Evolutionary conservation across 2,888 invertebrate genomes (phyloP).

Genomic region (Mesochorus sp.): DNA sequence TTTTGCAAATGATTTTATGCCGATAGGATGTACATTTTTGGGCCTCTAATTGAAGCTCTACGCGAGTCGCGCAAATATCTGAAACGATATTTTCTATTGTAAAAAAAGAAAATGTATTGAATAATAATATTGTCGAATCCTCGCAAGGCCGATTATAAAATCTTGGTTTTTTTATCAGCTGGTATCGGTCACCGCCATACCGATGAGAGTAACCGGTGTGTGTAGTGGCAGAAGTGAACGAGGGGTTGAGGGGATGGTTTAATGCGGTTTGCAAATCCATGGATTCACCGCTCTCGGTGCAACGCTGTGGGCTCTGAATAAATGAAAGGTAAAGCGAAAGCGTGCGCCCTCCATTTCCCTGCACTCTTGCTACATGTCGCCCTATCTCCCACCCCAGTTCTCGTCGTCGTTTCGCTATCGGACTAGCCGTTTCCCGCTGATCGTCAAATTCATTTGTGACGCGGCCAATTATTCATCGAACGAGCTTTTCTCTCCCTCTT

Average conservation of each 20-base stretch:
- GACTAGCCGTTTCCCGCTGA: slow-evolving; percentile 71
- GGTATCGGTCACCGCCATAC: neutral
- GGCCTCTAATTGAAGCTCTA: too few relatives aligned
- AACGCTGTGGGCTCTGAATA: slow-evolving; percentile 73
- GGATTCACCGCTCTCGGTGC: slow-evolving; percentile 67
- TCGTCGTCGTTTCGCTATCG: slow-evolving; percentile 44
- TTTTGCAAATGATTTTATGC: too few relatives aligned
- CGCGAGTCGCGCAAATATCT: too few relatives aligned
- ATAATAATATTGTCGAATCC: too few relatives aligned
- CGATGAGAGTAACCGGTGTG: neutral
- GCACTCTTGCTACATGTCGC: slow-evolving; percentile 6
- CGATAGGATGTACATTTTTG: too few relatives aligned
- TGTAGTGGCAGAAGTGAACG: neutral
- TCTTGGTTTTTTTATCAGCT: too few relatives aligned
- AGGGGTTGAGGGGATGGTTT: slow-evolving; percentile 55
- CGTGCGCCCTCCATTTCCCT: slow-evolving; percentile 36
- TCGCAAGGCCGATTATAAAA: too few relatives aligned
- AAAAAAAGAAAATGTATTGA: too few relatives aligned
- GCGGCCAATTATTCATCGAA: slow-evolving; percentile 78
- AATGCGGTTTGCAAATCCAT: slow-evolving; percentile 75
- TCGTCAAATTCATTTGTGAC: slow-evolving; percentile 79
- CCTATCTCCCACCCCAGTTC: neutral
- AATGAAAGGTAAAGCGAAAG: slow-evolving; percentile 70
- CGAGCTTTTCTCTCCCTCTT: slow-evolving; percentile 51
- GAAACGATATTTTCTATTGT: too few relatives aligned